Evolutionary conservation across 2,113 vertebrate species (phyloP), one percentile per base, ranked within the genome.

Genomic region (Brachirus orientalis): DNA sequence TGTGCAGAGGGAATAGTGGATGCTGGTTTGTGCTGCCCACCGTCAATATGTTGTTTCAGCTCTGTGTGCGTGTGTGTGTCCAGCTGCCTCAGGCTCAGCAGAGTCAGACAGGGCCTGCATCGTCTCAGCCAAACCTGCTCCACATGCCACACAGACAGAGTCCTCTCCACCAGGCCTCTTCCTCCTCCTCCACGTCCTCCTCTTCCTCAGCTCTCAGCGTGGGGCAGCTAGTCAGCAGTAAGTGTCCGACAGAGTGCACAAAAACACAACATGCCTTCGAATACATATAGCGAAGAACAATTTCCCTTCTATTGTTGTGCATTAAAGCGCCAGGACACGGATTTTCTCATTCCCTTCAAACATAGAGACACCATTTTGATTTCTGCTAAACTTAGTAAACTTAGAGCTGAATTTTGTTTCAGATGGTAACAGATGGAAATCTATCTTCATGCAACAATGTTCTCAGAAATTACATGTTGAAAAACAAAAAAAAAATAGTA

Each of bases 201-300:
- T 97, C 97, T 51, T 96, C 97, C 90, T 98, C 97, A 54, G 96
- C 96, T 88, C 95, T 99, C 94, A 99, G 98, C 79, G 96, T 98
- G 93, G 96, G 97, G 71, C 97, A 99, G 94, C 96, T 99, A 92
- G 97, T 98, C 93, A 98, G 96, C 96, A 98, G 98, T 99, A 94
- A 98, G 98, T 98, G 93, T 91, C 73, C 69, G 3, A 48, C 37
- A 44, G 76, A 40, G 33, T 45, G 55, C 67, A 50, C 53, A 58
- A 60, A 68, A 28, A 51, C 62, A 53, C 56, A 53, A 57, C 52
- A 8, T 13, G 68, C 22, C 53, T 54, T 58, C 66, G 70, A 13
- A 79, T 19, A 58, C 20, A 47, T 0, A 9, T 40, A 52, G 40
- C 52, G n/a, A 43, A 43, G 40, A 43, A 16, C 22, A 20, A 18